A percentile compares a stretch with the other conserved stretches of the same genome.
phyloP scores from a whole-genome alignment of 2,113 vertebrate species.

The Semicossyphus pulcher region DNA sequence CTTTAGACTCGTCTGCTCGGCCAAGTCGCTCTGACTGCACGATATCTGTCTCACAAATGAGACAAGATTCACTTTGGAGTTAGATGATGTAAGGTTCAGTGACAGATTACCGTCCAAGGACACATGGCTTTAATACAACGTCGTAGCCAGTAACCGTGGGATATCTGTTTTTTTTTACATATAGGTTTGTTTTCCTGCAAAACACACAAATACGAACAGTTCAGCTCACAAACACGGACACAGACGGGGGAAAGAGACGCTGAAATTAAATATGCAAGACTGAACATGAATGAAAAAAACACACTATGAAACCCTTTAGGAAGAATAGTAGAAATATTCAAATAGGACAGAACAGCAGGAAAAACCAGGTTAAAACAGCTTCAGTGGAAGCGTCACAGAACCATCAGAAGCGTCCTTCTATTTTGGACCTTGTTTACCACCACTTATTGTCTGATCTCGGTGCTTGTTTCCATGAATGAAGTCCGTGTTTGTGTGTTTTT shows the following conservation, averaged over 20 bases:
- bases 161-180: background rate
- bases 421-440: constrained; percentile 42
- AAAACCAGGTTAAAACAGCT: too few species aligned
- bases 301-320: too few species aligned
- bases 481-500: constrained; percentile 10
- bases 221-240: too few species aligned
- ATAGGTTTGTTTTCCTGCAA: background rate
- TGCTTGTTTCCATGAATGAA: background rate
- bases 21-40: constrained; percentile 3
- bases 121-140: constrained; percentile 6
- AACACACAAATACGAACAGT: background rate
- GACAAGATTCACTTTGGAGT: background rate
- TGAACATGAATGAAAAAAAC: too few species aligned
- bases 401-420: background rate
- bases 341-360: too few species aligned
- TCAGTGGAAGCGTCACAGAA: too few species aligned
- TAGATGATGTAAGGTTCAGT: constrained; percentile 6
- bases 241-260: too few species aligned
- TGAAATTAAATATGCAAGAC: too few species aligned
- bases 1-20: background rate
- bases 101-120: background rate
- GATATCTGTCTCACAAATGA: constrained; percentile 4
- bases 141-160: background rate
- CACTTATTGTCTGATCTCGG: constrained; percentile 23
- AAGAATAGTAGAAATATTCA: too few species aligned